Evolutionary conservation across 1,140 invertebrate genomes (phyloP), one percentile per base, ranked within the genome.

Genomic region (Achatina immaculata): DNA sequence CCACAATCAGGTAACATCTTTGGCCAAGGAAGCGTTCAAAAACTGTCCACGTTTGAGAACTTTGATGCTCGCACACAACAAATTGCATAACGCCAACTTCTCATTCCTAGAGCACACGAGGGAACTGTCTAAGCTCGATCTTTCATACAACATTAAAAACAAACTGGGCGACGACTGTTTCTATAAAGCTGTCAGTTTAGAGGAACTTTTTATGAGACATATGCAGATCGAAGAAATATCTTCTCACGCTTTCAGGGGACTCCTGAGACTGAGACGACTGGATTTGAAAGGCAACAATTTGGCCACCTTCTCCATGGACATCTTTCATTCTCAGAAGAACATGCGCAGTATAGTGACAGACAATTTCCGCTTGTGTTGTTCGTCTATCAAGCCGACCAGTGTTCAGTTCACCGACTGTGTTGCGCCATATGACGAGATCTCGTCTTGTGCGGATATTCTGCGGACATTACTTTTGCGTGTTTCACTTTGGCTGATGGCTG

Each of bases 381-480:
- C 65, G 7, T 72, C 77, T 31, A 68, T 81, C 24, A 66, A 72
- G 0, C 48, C 68, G 0, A 51, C 55, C 6, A 38, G 45, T n/a
- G 69, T 45, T 11, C 45, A 79, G 34, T 42, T 28, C 45, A 36
- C 43, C 9, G 45, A 78, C 1, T 82, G 81, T 58, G 40, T 74
- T n/a, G 55, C 81, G 1, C 68, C 77, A 21, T 43, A 74, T 21
- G 71, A 82, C 71, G 55, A 81, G 62, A 68, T 87, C 38, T 84
- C 86, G 3, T 87, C 86, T 1, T 87, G 86, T 65, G 62, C 77
- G 36, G 79, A 85, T 43, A 71, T 87, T n/a, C 81, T 87, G 48
- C 45, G 75, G 24, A 75, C 76, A n/a, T 48, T 76, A 43, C 19
- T 74, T 38, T 79, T 84, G 11, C 55, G 82, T 6, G 81, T 83